Percentiles rank a stretch among this genome's conserved stretches.
phyloP scores from a whole-genome alignment of 2,797 vertebrate species.

The Pangasius sanitwongsei region DNA sequence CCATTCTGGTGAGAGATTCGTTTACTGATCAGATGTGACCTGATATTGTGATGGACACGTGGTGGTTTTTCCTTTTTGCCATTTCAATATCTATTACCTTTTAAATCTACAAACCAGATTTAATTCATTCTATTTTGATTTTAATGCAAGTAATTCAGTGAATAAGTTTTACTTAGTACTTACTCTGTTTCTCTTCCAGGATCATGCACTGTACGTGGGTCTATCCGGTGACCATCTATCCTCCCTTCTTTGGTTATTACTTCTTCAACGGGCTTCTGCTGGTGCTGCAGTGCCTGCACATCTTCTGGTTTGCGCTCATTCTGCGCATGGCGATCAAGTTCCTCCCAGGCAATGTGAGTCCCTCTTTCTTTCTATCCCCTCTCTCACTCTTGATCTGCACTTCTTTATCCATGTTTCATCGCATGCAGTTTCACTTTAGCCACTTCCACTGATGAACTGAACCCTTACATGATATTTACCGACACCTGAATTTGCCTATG shows the following conservation, averaged over 20 bases:
- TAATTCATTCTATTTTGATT: background rate
- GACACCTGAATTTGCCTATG: background rate
- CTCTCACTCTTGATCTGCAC: background rate
- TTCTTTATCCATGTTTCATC: background rate
- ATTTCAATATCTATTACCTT: background rate
- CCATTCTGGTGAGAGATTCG: conserved; percentile 90
- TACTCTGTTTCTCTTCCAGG: conserved; percentile 69
- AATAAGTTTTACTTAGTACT: background rate
- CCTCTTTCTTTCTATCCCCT: too few species aligned
- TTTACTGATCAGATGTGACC: background rate
- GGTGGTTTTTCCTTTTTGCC: background rate
- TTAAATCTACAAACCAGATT: background rate
- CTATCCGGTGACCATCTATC: conserved; percentile 84
- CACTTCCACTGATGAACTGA: background rate
- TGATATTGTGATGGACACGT: background rate
- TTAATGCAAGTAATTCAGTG: background rate
- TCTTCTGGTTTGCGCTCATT: conserved; percentile 94
- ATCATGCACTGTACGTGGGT: conserved; percentile 87
- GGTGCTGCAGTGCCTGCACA: conserved; percentile 85
- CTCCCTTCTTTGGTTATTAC: conserved; percentile 89
- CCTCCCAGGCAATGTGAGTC: conserved; percentile 86
- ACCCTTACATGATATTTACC: background rate
- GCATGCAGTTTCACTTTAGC: background rate
- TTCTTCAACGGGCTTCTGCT: conserved; percentile 92
- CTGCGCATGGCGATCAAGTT: conserved; percentile 94